Evolutionary conservation across 2,113 vertebrate species (phyloP).

Genomic region (Epinephelus cyanopodus): DNA sequence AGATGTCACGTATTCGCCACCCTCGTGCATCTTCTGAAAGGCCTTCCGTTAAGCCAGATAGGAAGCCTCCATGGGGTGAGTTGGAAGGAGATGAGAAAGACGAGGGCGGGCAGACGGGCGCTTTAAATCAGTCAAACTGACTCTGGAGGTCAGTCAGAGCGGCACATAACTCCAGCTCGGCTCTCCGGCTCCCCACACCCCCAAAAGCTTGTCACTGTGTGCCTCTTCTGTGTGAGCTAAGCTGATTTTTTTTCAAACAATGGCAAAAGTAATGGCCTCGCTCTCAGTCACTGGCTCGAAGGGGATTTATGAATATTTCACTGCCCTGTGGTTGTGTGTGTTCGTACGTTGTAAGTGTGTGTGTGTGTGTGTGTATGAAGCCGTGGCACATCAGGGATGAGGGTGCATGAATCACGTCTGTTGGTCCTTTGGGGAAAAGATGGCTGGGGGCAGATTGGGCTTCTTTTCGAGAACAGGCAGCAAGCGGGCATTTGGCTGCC

Average conservation of each 20-base stretch:
- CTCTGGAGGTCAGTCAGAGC: constrained; percentile 60
- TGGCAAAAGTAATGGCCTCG: constrained; percentile 40
- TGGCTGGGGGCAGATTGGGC: constrained; percentile 28
- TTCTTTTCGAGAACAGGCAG: constrained; percentile 29
- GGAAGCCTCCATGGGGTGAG: constrained; percentile 37
- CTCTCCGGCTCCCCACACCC: constrained; percentile 44
- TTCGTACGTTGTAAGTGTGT: constrained; percentile 23
- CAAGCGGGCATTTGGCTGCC: constrained; percentile 31
- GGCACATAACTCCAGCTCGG: constrained; percentile 43
- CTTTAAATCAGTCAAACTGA: constrained; percentile 72
- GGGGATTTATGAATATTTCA: constrained; percentile 69
- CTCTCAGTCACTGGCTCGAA: constrained; percentile 30
- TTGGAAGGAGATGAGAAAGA: constrained; percentile 61
- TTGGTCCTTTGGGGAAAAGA: constrained; percentile 28
- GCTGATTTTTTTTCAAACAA: constrained; percentile 43
- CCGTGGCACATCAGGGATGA: constrained; percentile 32
- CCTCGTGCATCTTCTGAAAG: constrained; percentile 50
- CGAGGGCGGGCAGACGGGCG: constrained; percentile 23
- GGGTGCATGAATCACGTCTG: constrained; percentile 46
- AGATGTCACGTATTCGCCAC: constrained; percentile 46
- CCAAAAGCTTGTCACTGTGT: constrained; percentile 33
- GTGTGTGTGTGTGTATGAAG: constrained; percentile 23
- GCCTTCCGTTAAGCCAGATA: constrained; percentile 44
- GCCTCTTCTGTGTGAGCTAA: constrained; percentile 21
- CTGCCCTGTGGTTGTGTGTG: constrained; percentile 31